Evolutionary conservation across 2,888 invertebrate species (phyloP), one percentile per base, ranked within the genome.

Genomic region (Tipula confusa): DNA sequence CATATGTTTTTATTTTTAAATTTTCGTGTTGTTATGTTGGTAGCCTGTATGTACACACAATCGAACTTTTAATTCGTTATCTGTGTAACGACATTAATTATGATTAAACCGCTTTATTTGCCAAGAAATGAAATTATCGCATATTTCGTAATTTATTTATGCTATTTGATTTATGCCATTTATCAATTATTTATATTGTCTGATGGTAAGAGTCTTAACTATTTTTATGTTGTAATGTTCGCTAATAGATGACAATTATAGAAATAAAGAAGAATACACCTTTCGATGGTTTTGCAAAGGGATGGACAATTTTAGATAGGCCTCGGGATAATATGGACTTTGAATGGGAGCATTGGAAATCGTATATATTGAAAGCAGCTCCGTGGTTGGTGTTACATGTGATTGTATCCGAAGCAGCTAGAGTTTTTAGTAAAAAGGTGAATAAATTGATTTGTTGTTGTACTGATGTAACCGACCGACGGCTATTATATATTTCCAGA

Each of bases 241-340:
- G n/a, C 18, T 64, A 64, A 64, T 64, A 64, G 64, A 64, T 64
- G 64, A 24, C 64, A 64, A 9, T 64, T 64, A 24, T 24, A 64
- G 64, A 64, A 1, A 64, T 64, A 64, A 15, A 79, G 2, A 24
- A 13, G 33, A 79, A 83, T 36, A 28, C 24, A 0, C 1, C 13
- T 2, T 29, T 43, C 13, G 81, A 81, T 38, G 82, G 84, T 9
- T 84, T 85, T 64, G 43, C 84, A 6, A 31, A 79, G 13, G 85
- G 85, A 36, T 85, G 89, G 89, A 82, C 81, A 2, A 82, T 88
- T 33, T 85, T 89, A 2, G 87, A 87, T 83, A 85, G 87, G 64
- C 86, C 86, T 7, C 87, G 88, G 3, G 89, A 89, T 84, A 87
- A 88, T 84, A 87, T 87, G 81, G 88, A 88, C 84, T 87, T 88